phyloP scores from a whole-genome alignment of 2,113 vertebrate genomes.

The Archilochus colubris region DNA sequence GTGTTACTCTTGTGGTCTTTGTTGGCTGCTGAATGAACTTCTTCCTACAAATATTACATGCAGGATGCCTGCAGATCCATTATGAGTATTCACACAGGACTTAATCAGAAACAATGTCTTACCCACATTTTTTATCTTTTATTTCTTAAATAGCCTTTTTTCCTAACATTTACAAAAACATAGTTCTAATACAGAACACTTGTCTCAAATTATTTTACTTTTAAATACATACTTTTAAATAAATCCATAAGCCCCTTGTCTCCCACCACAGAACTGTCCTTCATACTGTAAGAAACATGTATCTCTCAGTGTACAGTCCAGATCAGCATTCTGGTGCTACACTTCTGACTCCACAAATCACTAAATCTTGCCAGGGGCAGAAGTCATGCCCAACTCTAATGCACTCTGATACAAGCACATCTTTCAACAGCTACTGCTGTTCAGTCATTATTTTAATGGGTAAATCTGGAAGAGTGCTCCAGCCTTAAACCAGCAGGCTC shows the following conservation, averaged over 20 bases:
- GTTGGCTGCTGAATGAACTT: neutral
- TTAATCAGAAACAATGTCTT: neutral
- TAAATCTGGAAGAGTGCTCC: neutral
- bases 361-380: neutral
- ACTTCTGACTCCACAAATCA: neutral
- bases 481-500: neutral
- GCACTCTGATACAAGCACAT: neutral
- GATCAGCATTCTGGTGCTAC: neutral
- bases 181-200: neutral
- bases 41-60: neutral
- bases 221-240: neutral
- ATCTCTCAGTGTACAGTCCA: neutral
- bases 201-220: neutral
- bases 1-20: neutral
- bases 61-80: neutral
- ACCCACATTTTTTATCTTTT: neutral
- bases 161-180: neutral
- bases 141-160: neutral
- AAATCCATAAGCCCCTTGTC: neutral
- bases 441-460: neutral
- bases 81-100: neutral
- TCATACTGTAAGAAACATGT: rapidly evolving
- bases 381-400: neutral
- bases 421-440: neutral
- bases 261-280: neutral